phyloP scores from a whole-genome alignment of 37 sponge, comb jelly and placozoan species.

The Halichondria panicea region DNA sequence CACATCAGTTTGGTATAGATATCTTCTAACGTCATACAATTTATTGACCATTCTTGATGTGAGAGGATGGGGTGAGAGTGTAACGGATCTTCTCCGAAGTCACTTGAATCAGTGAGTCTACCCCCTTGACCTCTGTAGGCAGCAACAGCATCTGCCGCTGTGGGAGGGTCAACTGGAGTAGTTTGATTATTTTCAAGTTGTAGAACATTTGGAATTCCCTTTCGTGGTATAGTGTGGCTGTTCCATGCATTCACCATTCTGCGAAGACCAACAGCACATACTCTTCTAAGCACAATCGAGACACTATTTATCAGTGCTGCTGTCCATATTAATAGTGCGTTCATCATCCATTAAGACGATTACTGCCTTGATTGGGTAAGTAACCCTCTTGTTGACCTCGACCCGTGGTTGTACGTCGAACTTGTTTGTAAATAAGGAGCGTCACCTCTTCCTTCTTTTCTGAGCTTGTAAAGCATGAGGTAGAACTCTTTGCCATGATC shows the following conservation, averaged over 20 bases:
- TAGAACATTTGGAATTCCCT: slow-evolving; percentile 3
- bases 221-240: neutral
- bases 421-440: neutral
- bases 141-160: neutral
- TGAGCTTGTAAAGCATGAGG: neutral
- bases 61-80: neutral
- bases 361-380: neutral
- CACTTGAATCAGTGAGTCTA: neutral
- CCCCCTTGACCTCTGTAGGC: slow-evolving; percentile 3
- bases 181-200: neutral
- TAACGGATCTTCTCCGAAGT: slow-evolving; percentile 5
- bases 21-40: neutral
- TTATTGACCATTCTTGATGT: neutral
- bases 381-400: slow-evolving; percentile 8
- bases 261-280: neutral
- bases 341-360: slow-evolving; percentile 5
- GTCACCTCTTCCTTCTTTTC: slow-evolving; percentile 4
- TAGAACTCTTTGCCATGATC: neutral
- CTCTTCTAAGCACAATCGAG: neutral
- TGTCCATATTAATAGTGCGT: neutral
- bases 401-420: slow-evolving; percentile 8
- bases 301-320: neutral
- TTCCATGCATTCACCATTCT: slow-evolving; percentile 11
- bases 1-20: slow-evolving; percentile 1
- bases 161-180: neutral